phyloP scores from a whole-genome alignment of 2,113 vertebrate species.

The Ciconia maguari region DNA sequence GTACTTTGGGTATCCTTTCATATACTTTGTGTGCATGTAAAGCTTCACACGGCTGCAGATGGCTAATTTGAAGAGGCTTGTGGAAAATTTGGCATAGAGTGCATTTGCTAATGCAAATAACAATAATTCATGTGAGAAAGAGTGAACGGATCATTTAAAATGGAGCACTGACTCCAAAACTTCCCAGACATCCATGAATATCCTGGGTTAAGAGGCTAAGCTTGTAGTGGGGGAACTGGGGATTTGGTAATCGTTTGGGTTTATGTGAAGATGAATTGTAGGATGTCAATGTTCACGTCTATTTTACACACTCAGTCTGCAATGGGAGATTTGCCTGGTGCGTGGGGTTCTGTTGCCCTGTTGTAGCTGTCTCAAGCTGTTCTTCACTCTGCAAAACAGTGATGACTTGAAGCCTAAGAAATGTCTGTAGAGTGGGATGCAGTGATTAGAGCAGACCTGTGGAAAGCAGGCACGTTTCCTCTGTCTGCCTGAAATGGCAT shows the following conservation, averaged over 20 bases:
- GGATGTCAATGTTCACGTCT: not conserved
- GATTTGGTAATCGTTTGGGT: not conserved
- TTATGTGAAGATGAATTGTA: not conserved
- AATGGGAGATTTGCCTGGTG: not conserved
- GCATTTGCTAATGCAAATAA: slow-evolving; percentile 9
- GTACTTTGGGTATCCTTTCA: not conserved
- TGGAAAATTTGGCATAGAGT: slow-evolving; percentile 32
- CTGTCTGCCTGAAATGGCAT: not conserved
- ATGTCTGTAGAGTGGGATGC: not conserved
- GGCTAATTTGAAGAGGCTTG: not conserved
- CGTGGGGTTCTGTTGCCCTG: not conserved
- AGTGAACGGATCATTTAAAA: not conserved
- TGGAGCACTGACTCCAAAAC: not conserved
- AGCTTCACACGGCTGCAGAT: not conserved
- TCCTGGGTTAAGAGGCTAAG: not conserved
- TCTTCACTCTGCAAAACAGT: not conserved
- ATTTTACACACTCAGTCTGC: not conserved
- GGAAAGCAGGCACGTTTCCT: not conserved
- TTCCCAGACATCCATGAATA: not conserved
- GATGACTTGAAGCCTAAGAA: not conserved
- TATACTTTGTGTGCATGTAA: not conserved
- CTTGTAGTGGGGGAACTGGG: not conserved
- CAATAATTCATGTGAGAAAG: slow-evolving; percentile 13
- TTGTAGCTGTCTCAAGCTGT: not conserved
- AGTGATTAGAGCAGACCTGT: not conserved